A percentile compares a stretch with the other conserved stretches of the same genome.
Conservation (phyloP, 2,113 vertebrate species). For the Patagioenas fasciata region DNA sequence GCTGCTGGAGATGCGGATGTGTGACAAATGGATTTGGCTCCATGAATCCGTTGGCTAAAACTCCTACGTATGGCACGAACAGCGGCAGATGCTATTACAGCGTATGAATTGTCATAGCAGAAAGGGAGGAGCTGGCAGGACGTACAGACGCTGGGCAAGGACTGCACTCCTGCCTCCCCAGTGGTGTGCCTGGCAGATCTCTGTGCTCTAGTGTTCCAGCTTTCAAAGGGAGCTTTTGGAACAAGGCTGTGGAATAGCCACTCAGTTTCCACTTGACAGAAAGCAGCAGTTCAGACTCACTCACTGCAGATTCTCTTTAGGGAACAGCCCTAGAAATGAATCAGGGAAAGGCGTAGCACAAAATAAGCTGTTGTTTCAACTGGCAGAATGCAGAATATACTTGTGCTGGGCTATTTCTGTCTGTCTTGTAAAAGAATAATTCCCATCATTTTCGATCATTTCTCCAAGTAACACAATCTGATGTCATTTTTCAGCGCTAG, state of each 20-base stretch:
- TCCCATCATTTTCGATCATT: conserved; percentile 22
- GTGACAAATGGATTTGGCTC: background rate
- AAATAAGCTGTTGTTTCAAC: conserved; percentile 38
- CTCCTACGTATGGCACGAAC: fast-evolving
- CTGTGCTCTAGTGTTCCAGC: conserved; percentile 21
- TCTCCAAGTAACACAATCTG: conserved; percentile 16
- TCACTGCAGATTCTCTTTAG: conserved; percentile 30
- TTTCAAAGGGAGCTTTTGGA: conserved; percentile 31
- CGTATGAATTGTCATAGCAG: background rate
- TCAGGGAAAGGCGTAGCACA: conserved; percentile 19
- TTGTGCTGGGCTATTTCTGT: conserved; percentile 50
- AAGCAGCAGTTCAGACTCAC: conserved; percentile 35
- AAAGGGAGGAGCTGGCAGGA: background rate
- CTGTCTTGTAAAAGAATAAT: background rate
- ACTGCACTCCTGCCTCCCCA: background rate
- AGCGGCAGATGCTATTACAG: fast-evolving
- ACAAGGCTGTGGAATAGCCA: background rate
- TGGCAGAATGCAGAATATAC: background rate
- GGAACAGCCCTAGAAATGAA: conserved; percentile 11
- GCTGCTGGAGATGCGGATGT: background rate
- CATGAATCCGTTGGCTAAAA: background rate
- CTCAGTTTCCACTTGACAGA: conserved; percentile 30
- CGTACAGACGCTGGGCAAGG: background rate
- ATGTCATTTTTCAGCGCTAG: conserved; percentile 9
- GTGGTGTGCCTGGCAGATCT: background rate